Evolutionary conservation across 2,888 invertebrate species (phyloP), one percentile per base, ranked within the genome.

Genomic region (Lamellibrachia satsuma): DNA sequence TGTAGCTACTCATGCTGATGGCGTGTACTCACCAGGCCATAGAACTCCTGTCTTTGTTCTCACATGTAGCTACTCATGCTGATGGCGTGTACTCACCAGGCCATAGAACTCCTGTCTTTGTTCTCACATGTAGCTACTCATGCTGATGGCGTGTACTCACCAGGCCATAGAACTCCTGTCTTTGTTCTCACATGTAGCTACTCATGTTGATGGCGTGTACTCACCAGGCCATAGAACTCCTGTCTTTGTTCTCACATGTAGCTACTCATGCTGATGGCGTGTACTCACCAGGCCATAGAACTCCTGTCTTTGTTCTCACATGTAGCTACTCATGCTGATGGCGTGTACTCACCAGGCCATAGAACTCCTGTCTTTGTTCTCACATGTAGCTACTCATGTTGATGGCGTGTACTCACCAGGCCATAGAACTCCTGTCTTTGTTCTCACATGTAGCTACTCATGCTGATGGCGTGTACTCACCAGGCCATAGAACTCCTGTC

Each of bases 121-220:
- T 95, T 97, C 97, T 95, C 97, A 96, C 93, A 97, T 95, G 95
- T 97, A 97, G 93, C 97, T 97, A 94, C 97, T 97, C 93, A 97
- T 97, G 94, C 97, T 97, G 92, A 97, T 97, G 7, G 97, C 97
- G 95, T 97, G 97, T n/a, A n/a, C n/a, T n/a, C n/a, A n/a, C n/a
- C 75, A 94, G 92, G 92, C 94, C 95, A 94, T 95, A 96, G 92
- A 93, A 93, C 91, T 94, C 94, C 93, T 95, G 96, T 75, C 96
- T 95, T 93, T 97, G 97, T 95, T 97, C 97, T 95, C 97, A 96
- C 93, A 97, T 95, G 95, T 97, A 97, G 93, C 97, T 97, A 94
- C 97, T 97, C 93, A 97, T 97, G 94, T 97, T 97, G 92, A 97
- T 97, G 7, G 97, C 97, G 95, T 97, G 97, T n/a, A n/a, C n/a